A percentile compares a stretch with the other conserved stretches of the same genome.
Conservation (phyloP, 2,888 invertebrate genomes). For the Sylvicola cinctus region DNA sequence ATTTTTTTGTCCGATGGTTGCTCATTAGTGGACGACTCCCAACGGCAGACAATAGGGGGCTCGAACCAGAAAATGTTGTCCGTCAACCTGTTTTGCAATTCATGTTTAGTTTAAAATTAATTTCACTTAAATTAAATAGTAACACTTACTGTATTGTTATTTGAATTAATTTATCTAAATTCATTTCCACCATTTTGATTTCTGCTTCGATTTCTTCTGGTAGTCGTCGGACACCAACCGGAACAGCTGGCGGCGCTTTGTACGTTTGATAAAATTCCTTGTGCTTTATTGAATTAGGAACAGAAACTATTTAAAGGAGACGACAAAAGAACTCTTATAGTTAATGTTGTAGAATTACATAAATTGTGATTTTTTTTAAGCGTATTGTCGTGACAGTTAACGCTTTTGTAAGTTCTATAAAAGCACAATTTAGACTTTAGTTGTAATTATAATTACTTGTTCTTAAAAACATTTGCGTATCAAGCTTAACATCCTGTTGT, state of each 20-base stretch:
- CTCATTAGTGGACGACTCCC: conserved; percentile 29
- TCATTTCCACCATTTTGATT: conserved; percentile 47
- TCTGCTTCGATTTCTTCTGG: conserved; percentile 69
- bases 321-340: no score
- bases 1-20: conserved; percentile 12
- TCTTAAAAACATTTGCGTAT: conserved; percentile 19
- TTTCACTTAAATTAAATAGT: no score
- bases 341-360: no score
- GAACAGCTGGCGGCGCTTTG: conserved; percentile 40
- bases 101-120: no score
- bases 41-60: conserved; percentile 53
- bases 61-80: conserved; percentile 56
- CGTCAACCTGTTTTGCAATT: conserved; percentile 44
- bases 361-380: no score
- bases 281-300: conserved; percentile 31
- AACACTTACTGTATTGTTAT: conserved; percentile 50
- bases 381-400: no score
- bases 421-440: background rate
- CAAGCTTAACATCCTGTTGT: conserved; percentile 35
- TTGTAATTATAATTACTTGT: conserved; percentile 13
- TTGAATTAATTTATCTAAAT: conserved; percentile 48
- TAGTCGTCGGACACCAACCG: conserved; percentile 41
- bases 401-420: no score
- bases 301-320: conserved; percentile 11
- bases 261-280: conserved; percentile 45